Evolutionary conservation across 2,888 invertebrate species (phyloP).

Genomic region (Clepsis dumicolana): DNA sequence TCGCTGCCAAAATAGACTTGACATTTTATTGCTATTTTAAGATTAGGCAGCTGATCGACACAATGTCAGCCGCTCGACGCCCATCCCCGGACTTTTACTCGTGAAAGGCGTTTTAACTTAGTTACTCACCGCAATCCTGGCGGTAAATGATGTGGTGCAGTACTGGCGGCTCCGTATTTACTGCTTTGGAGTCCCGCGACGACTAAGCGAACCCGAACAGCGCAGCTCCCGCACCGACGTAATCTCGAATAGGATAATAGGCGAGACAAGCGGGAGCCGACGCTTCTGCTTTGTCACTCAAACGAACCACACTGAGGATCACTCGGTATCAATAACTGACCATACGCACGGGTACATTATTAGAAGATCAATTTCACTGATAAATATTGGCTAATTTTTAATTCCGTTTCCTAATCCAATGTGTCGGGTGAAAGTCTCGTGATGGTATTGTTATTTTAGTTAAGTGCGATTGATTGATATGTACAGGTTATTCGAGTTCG

Average conservation of each 20-base stretch:
- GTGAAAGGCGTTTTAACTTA: constrained; percentile 29
- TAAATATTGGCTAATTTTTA: constrained; percentile 64
- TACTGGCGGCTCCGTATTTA: constrained; percentile 85
- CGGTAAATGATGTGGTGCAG: constrained; percentile 83
- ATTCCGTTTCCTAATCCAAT: constrained; percentile 75
- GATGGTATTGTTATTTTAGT: constrained; percentile 3
- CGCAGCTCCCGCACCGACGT: constrained; percentile 79
- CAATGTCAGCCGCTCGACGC: constrained; percentile 72
- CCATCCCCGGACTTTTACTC: constrained; percentile 39
- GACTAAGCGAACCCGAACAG: constrained; percentile 72
- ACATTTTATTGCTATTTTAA: constrained; percentile 85
- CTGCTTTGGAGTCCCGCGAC: constrained; percentile 83
- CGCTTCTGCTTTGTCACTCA: constrained; percentile 82
- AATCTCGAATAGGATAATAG: constrained; percentile 84
- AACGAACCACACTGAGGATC: constrained; percentile 76
- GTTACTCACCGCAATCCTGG: constrained; percentile 82
- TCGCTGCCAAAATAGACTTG: constrained; percentile 80
- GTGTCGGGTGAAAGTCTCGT: constrained; percentile 78
- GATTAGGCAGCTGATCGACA: constrained; percentile 72
- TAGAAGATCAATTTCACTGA: constrained; percentile 61
- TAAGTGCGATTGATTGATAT: constrained; percentile 52
- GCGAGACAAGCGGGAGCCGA: constrained; percentile 72
- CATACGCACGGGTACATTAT: constrained; percentile 76
- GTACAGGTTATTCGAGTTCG: constrained; percentile 54
- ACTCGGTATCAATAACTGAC: constrained; percentile 72